Base-by-base conservation (phyloP, 2,888 invertebrate species). In the Hyposoter dolosus region DNA sequence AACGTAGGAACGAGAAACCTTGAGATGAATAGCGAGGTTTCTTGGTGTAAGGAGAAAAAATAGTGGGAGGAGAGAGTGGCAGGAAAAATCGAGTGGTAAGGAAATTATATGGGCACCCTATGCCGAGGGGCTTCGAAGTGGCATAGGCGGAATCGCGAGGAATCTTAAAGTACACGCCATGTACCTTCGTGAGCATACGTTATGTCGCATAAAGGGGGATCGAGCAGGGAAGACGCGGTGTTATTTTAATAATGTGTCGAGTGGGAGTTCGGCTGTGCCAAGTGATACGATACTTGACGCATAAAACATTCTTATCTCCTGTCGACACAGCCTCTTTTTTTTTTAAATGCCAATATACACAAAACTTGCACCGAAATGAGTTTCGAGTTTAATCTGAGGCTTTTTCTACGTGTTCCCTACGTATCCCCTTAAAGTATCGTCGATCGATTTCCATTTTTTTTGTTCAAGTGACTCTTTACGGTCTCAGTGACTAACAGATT, bases 281-380 rank as follows among this genome's bases (percentile, higher is more conserved):
- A 88, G 88, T 85, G 90, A 91, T 90, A 90, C 88, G 88, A 85
- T 78, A 81, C 83, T 83, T 87, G 81, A 87, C 88, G 89, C 89
- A 90, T 91, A 90, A 92, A 92, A 90, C 88, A 91, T 88, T 84
- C 90, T 92, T 92, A 92, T 92, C 91, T 91, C 78, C 72, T 84
- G 88, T 89, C 88, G 88, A 86, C 90, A 88, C 88, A 75, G 74
- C 85, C 89, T 89, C 78, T 83, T 32, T 40, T 40, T 40, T 40
- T 40, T 40, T 40, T 35, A 6, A 78, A 79, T 72, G 32, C 87
- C 72, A 63, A 84, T 56, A 84, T 56, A 75, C 76, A 68, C 40
- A 66, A 60, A 68, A 19, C 50, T 45, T 10, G 43, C 15, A 15
- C 28, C 69, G 28, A 60, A 71, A 60, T 35, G 53, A 23, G 66